phyloP scores from a whole-genome alignment of 2,888 invertebrate species.

The Punctoribates punctum region DNA sequence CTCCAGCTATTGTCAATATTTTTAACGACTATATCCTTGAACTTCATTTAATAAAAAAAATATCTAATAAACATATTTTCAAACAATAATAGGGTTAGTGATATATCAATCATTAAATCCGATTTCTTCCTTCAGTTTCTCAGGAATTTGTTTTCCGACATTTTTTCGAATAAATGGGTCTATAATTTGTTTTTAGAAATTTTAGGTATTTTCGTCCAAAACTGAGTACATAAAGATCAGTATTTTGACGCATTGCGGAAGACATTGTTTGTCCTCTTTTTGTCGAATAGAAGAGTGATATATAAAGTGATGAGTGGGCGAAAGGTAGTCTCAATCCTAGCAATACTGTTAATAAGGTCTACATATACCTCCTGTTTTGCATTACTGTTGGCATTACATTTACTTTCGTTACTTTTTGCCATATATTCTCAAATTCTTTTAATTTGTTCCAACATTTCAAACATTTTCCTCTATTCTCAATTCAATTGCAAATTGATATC shows the following conservation, averaged over 20 bases:
- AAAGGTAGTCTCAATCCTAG: not conserved
- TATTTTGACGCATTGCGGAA: conserved; percentile 12
- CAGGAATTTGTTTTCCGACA: too few species aligned
- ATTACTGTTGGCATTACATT: not conserved
- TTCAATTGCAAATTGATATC: too few species aligned
- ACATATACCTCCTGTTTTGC: not conserved
- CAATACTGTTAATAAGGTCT: not conserved
- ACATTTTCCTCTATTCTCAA: not conserved
- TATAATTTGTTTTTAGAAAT: too few species aligned
- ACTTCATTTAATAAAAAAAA: not conserved
- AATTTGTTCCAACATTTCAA: not conserved
- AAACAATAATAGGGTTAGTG: too few species aligned
- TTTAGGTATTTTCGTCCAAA: too few species aligned
- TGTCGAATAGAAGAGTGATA: not conserved
- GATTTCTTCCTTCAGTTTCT: too few species aligned
- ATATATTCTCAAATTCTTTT: not conserved
- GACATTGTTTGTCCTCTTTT: not conserved
- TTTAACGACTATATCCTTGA: not conserved
- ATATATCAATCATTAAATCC: too few species aligned
- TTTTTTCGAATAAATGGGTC: too few species aligned
- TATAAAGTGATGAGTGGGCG: conserved; percentile 10
- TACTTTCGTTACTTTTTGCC: not conserved
- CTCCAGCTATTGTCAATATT: not conserved
- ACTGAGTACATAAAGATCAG: too few species aligned
- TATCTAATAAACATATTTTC: too few species aligned